phyloP scores from a whole-genome alignment of 2,797 vertebrate species.

The Sebastes jordani region DNA sequence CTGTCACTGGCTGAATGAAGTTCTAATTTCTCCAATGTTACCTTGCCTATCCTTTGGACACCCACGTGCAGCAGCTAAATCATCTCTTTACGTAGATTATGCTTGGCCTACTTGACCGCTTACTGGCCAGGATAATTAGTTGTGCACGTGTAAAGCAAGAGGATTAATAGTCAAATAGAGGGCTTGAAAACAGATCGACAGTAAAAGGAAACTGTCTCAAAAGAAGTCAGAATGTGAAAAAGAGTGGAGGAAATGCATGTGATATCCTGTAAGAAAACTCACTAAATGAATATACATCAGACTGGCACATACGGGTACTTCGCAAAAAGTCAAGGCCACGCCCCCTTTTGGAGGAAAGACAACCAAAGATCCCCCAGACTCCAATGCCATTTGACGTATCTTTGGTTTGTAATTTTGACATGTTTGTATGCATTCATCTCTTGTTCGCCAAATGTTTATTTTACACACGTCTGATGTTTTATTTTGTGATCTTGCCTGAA shows the following conservation, averaged over 20 bases:
- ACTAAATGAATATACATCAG: neutral
- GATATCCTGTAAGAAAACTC: neutral
- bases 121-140: neutral
- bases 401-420: neutral
- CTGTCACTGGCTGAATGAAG: conserved; percentile 4
- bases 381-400: too few species aligned
- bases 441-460: rapidly evolving
- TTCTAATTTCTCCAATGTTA: conserved; percentile 3
- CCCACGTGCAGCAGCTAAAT: neutral
- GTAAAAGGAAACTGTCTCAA: neutral
- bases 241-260: neutral
- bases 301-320: too few species aligned
- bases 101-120: neutral
- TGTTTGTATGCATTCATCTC: too few species aligned
- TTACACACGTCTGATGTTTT: too few species aligned
- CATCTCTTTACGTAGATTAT: neutral
- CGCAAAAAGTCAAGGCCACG: too few species aligned
- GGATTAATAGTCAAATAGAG: neutral
- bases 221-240: neutral
- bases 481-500: too few species aligned
- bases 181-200: neutral
- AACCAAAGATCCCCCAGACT: too few species aligned
- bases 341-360: too few species aligned
- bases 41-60: neutral
- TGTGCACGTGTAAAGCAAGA: neutral